Evolutionary conservation across 2,113 vertebrate genomes (phyloP).

Genomic region (Abramis brama): DNA sequence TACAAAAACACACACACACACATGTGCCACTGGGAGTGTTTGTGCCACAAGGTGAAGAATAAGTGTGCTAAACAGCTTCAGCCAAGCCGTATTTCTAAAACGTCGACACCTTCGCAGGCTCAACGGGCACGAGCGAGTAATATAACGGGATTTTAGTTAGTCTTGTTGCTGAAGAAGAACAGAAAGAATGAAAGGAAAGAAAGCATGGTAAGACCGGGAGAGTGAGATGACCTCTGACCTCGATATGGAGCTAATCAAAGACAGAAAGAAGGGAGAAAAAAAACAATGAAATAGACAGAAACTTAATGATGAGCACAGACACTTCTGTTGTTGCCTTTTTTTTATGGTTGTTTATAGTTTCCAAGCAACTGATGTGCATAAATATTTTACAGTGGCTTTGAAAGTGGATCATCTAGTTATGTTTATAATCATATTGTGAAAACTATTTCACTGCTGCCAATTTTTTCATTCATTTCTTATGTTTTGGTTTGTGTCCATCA

Average conservation of each 20-base stretch:
- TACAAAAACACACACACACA: constrained; percentile 35
- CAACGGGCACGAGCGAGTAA: background rate
- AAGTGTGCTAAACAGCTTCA: constrained; percentile 31
- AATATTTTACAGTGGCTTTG: background rate
- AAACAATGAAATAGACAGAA: constrained; percentile 11
- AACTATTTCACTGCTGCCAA: background rate
- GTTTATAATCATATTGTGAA: background rate
- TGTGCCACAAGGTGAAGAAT: constrained; percentile 40
- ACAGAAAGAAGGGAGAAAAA: background rate
- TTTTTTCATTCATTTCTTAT: background rate
- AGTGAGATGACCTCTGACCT: background rate
- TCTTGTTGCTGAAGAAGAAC: background rate
- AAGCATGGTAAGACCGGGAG: background rate
- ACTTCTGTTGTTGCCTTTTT: background rate
- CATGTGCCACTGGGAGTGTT: constrained; percentile 18
- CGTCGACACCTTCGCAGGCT: background rate
- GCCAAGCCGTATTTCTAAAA: background rate
- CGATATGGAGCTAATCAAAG: background rate
- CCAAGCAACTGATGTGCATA: background rate
- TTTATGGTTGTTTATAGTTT: background rate
- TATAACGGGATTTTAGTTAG: background rate
- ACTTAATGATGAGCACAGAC: background rate
- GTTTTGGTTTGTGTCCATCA: background rate
- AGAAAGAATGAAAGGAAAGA: background rate
- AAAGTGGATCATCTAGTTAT: background rate